Evolutionary conservation across 2,113 vertebrate species (phyloP).

Genomic region (Pycnonotus jocosus): DNA sequence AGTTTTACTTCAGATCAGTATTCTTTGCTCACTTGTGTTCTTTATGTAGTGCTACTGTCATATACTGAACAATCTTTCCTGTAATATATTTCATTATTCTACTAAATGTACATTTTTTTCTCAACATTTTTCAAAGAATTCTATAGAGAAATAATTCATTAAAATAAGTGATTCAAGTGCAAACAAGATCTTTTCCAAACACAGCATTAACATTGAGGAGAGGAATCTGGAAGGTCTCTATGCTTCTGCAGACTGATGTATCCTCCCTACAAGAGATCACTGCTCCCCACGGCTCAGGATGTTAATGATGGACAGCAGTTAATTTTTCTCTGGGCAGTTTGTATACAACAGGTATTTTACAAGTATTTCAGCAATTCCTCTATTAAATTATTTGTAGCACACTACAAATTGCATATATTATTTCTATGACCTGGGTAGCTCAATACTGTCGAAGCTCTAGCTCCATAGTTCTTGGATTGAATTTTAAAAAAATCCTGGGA

Average conservation of each 20-base stretch:
- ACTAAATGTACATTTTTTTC: not conserved
- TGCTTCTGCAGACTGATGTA: not conserved
- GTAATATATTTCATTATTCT: not conserved
- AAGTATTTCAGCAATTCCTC: not conserved
- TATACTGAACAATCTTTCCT: not conserved
- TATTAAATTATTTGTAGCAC: not conserved
- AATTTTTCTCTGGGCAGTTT: not conserved
- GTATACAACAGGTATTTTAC: not conserved
- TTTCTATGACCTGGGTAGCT: not conserved
- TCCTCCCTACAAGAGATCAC: not conserved
- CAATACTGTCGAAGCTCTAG: not conserved
- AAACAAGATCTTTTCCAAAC: not conserved
- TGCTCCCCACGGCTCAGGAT: not conserved
- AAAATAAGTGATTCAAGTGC: not conserved
- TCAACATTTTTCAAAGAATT: not conserved
- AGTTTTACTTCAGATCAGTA: not conserved
- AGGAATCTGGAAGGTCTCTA: not conserved
- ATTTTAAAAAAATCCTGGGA: not conserved
- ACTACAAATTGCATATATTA: not conserved
- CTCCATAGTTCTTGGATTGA: not conserved
- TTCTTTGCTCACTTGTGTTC: not conserved
- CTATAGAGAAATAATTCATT: not conserved
- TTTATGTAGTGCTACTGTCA: not conserved
- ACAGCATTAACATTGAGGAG: not conserved
- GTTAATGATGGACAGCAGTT: not conserved